Conservation (phyloP, 2,113 vertebrate species). For the Blennius ocellaris region DNA sequence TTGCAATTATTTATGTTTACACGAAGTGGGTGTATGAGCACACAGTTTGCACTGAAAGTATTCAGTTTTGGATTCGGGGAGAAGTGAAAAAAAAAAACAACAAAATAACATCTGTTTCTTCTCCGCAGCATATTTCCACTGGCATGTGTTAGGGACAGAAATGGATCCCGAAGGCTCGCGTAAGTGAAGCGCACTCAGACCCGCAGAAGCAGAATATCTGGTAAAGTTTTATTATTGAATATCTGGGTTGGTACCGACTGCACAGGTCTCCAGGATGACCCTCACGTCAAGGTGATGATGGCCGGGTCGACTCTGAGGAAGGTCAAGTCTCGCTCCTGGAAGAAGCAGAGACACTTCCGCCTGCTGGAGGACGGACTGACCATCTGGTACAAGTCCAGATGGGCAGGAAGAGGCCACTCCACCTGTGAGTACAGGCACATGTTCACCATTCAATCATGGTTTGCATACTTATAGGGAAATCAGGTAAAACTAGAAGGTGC, state of each 20-base stretch:
- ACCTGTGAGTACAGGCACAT: constrained; percentile 83
- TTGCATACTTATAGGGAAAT: too few relatives aligned
- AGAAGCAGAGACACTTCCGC: constrained; percentile 91
- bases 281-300: constrained; percentile 89
- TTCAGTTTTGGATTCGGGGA: constrained; percentile 18
- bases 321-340: constrained; percentile 93
- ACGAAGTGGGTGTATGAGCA: not conserved
- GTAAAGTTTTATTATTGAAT: too few relatives aligned
- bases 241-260: not conserved
- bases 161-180: constrained; percentile 74
- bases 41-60: not conserved
- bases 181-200: constrained; percentile 66
- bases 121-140: constrained; percentile 50
- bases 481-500: too few relatives aligned
- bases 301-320: constrained; percentile 89
- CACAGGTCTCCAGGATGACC: constrained; percentile 85
- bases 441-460: too few relatives aligned
- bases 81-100: constrained; percentile 10
- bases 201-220: not conserved
- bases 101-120: constrained; percentile 41
- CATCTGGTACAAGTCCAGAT: constrained; percentile 93
- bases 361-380: constrained; percentile 93
- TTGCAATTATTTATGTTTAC: not conserved
- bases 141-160: constrained; percentile 45
- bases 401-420: constrained; percentile 86